phyloP scores from a whole-genome alignment of 1,140 invertebrate species.

The Cherax quadricarinatus region DNA sequence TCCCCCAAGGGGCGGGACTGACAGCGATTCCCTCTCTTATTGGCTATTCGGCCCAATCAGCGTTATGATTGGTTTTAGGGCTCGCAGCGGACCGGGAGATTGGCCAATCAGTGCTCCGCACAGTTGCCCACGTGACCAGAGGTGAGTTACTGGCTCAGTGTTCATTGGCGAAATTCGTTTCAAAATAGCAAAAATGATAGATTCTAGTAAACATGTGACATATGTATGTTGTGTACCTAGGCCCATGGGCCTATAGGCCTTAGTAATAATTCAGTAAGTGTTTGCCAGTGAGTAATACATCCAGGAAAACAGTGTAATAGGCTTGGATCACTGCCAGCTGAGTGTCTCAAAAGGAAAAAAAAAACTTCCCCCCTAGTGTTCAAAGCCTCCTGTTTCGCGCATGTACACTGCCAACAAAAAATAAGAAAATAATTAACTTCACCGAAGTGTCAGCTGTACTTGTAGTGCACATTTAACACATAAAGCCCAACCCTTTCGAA shows the following conservation, averaged over 20 bases:
- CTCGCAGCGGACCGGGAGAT: conserved; percentile 28
- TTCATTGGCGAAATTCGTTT: conserved; percentile 58
- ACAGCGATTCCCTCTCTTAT: not conserved
- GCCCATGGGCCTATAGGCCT: conserved; percentile 51
- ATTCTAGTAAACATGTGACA: conserved; percentile 9
- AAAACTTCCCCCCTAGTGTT: not conserved
- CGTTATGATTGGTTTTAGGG: conserved; percentile 24
- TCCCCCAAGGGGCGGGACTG: conserved; percentile 21
- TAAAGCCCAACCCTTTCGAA: not conserved
- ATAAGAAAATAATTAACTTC: not conserved
- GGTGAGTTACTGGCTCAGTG: conserved; percentile 55
- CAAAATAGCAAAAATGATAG: conserved; percentile 41
- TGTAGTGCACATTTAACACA: not conserved
- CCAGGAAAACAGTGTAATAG: conserved; percentile 19
- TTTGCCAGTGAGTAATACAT: conserved; percentile 31
- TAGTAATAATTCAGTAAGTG: conserved; percentile 68
- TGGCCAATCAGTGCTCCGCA: conserved; percentile 30
- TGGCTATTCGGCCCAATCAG: not conserved
- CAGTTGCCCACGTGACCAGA: conserved; percentile 52
- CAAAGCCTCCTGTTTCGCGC: not conserved
- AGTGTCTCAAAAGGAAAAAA: not conserved
- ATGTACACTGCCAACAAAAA: conserved; percentile 3
- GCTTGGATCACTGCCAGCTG: not conserved
- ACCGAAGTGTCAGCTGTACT: not conserved
- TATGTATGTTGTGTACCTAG: conserved; percentile 18